Evolutionary conservation across 1,140 invertebrate species (phyloP).

Genomic region (Aphis craccivora): DNA sequence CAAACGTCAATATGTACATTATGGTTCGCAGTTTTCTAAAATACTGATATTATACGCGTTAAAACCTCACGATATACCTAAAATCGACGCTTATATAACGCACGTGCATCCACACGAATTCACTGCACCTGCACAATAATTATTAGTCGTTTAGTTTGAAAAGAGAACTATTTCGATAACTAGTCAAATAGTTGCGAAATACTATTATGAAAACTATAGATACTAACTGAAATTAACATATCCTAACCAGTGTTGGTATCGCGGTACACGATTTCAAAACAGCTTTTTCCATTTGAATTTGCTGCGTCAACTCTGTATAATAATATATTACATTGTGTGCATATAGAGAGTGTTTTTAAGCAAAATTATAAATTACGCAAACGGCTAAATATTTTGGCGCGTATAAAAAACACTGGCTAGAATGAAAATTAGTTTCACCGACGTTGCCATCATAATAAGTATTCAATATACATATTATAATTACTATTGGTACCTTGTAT

Average conservation of each 20-base stretch:
- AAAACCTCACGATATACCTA: not conserved
- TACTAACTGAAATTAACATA: not conserved
- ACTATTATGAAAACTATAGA: not conserved
- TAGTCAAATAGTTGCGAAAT: not conserved
- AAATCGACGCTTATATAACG: not conserved
- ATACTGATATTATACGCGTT: too few relatives aligned
- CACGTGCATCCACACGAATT: not conserved
- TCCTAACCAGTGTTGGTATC: not conserved
- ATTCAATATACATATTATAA: too few relatives aligned
- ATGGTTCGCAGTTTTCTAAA: too few relatives aligned
- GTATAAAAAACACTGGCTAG: too few relatives aligned
- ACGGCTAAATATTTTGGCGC: not conserved
- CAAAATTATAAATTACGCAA: not conserved
- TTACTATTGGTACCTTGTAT: too few relatives aligned
- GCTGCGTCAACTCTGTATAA: not conserved
- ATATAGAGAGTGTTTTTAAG: not conserved
- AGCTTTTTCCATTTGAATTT: not conserved
- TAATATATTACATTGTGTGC: too few relatives aligned
- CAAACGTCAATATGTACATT: too few relatives aligned
- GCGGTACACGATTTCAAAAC: not conserved
- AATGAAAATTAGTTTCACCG: too few relatives aligned
- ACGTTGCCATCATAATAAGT: too few relatives aligned
- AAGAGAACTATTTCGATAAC: not conserved
- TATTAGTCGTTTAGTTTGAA: not conserved
- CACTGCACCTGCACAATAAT: not conserved